Evolutionary conservation across 2,888 invertebrate genomes (phyloP).

Genomic region (Dermolepida albohirtum): DNA sequence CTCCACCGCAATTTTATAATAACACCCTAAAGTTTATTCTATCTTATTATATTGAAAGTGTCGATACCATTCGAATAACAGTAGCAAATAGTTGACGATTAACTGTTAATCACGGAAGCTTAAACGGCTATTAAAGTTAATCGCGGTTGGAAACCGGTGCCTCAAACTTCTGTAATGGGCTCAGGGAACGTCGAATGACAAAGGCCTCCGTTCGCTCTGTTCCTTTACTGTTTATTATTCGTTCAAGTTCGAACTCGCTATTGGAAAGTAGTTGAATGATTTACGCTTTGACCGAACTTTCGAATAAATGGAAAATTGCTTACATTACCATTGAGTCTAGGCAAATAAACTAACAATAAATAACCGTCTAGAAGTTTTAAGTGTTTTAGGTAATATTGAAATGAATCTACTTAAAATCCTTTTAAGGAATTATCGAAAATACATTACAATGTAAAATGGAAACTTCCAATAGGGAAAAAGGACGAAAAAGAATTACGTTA

Average conservation of each 20-base stretch:
- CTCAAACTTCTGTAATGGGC: background rate
- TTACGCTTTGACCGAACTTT: background rate
- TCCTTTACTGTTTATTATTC: constrained; percentile 8
- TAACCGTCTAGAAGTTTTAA: background rate
- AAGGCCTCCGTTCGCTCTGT: constrained; percentile 4
- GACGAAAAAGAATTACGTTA: no score
- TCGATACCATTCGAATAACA: background rate
- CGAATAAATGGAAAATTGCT: constrained; percentile 1
- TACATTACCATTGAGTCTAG: background rate
- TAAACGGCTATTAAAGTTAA: constrained; percentile 10
- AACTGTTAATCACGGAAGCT: constrained; percentile 1
- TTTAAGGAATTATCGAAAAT: no score
- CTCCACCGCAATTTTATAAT: background rate
- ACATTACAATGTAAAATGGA: no score
- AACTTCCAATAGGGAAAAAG: no score
- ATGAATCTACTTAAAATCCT: no score
- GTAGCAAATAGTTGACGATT: constrained; percentile 3
- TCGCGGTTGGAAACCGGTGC: constrained; percentile 1
- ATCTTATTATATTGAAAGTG: background rate
- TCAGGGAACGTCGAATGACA: constrained; percentile 2
- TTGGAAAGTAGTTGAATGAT: constrained; percentile 11
- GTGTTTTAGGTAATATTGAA: no score
- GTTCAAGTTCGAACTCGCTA: background rate
- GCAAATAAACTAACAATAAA: constrained; percentile 1
- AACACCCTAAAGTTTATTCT: background rate